A percentile compares a stretch with the other conserved stretches of the same genome.
Conservation (phyloP, 2,888 invertebrate species). For the Syrphus vitripennis region DNA sequence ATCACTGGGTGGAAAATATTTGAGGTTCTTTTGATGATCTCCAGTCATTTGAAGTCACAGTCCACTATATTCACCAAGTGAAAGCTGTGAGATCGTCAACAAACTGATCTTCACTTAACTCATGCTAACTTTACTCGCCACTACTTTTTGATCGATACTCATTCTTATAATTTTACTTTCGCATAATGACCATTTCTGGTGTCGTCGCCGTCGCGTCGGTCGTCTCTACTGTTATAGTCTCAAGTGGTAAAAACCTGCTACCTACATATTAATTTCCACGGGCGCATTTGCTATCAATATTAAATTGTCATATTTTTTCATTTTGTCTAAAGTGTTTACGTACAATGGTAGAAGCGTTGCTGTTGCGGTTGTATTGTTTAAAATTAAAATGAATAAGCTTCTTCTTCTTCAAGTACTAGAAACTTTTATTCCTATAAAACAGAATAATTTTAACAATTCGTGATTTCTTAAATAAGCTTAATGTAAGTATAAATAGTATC, state of each 20-base stretch:
- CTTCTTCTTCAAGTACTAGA: no score
- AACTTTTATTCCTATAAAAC: no score
- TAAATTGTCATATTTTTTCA: no score
- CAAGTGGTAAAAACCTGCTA: not conserved
- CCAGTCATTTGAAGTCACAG: slow-evolving; percentile 41
- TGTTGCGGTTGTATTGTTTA: no score
- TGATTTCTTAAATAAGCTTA: no score
- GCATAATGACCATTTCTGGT: slow-evolving; percentile 68
- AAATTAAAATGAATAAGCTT: no score
- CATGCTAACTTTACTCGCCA: not conserved
- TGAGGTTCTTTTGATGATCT: slow-evolving; percentile 15
- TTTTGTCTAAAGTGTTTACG: no score
- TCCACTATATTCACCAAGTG: slow-evolving; percentile 39
- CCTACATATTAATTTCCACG: not conserved
- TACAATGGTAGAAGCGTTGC: no score
- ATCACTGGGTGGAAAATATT: slow-evolving; percentile 14
- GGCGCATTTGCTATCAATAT: not conserved
- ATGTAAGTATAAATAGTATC: no score
- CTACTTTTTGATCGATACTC: slow-evolving; percentile 48
- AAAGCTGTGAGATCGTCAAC: slow-evolving; percentile 36
- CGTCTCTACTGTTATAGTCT: slow-evolving; percentile 33
- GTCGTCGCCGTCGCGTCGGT: no score
- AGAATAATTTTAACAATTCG: no score
- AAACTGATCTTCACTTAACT: slow-evolving; percentile 6
- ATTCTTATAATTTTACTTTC: slow-evolving; percentile 62